Conservation (phyloP, 1,140 invertebrate genomes). For the Polypedilum pembai region DNA sequence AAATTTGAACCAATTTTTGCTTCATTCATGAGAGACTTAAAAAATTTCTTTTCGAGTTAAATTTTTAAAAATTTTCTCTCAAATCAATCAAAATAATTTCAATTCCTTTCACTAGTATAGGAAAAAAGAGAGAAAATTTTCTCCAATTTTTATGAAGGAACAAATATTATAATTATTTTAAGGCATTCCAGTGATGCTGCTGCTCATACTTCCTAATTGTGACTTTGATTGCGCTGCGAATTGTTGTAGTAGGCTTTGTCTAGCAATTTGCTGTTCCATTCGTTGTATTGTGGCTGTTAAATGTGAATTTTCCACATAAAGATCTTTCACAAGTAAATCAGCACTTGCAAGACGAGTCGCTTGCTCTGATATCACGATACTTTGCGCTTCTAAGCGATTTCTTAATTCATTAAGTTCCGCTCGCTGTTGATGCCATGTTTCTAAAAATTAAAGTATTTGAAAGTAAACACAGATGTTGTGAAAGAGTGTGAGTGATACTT, state of each 20-base stretch:
- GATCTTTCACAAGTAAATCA: conserved; percentile 66
- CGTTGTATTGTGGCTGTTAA: conserved; percentile 56
- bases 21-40: no score
- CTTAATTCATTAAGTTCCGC: conserved; percentile 53
- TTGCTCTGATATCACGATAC: conserved; percentile 57
- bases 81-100: no score
- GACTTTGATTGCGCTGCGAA: conserved; percentile 35
- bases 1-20: no score
- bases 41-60: no score
- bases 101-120: no score
- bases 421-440: conserved; percentile 56
- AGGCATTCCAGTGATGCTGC: conserved; percentile 39
- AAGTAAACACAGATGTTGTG: neutral
- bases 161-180: conserved; percentile 32
- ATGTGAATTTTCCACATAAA: conserved; percentile 73
- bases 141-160: no score
- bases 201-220: conserved; percentile 34
- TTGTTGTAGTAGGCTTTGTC: conserved; percentile 40
- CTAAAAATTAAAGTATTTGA: conserved; percentile 43
- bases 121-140: no score
- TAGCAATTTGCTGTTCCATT: conserved; percentile 49
- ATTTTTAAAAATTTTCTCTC: no score
- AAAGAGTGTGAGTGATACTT: conserved; percentile 38
- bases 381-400: conserved; percentile 49
- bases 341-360: conserved; percentile 58